Evolutionary conservation across 2,888 invertebrate species (phyloP), one percentile per base, ranked within the genome.

Genomic region (Hecatera dysodea): DNA sequence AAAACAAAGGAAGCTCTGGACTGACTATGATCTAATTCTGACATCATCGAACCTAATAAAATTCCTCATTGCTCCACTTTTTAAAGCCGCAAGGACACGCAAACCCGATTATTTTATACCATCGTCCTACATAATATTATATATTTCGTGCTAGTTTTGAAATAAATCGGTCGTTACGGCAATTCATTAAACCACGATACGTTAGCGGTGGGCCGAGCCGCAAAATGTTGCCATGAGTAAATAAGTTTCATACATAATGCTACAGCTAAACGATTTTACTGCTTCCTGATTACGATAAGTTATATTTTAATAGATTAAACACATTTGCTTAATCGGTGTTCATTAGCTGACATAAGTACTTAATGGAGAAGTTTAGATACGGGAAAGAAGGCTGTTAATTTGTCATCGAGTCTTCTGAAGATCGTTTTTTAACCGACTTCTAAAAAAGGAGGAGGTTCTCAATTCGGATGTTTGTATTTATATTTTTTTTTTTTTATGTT

Each of bases 141-240:
- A 70, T 75, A 82, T 79, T 79, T 73, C 59, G 71, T 77, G 75
- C 70, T 68, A 80, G 62, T 78, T 74, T 77, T 66, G 64, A 73
- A 79, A 76, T 76, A 84, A 73, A 83, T 80, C 75, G 81, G 79
- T 72, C 68, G 63, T 72, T 61, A 56, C 48, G 68, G 72, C 76
- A 78, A 84, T 81, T 81, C 78, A 84, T 79, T 79, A 71, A 85
- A 81, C 78, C 80, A 52, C 73, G 72, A 72, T 75, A 74, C 74
- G 71, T 73, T 67, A 70, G 62, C 59, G 67, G 64, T 73, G 61
- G 53, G 75, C 53, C 42, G 72, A 60, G 65, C 80, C 67, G 81
- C 75, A 69, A 70, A 83, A 82, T 80, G 75, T 78, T 82, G 64
- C 80, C 82, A 78, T 61, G 36, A 52, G 82, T 63, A 82, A 82